phyloP scores from a whole-genome alignment of 1,140 invertebrate species.

The Rhagoletis pomonella region DNA sequence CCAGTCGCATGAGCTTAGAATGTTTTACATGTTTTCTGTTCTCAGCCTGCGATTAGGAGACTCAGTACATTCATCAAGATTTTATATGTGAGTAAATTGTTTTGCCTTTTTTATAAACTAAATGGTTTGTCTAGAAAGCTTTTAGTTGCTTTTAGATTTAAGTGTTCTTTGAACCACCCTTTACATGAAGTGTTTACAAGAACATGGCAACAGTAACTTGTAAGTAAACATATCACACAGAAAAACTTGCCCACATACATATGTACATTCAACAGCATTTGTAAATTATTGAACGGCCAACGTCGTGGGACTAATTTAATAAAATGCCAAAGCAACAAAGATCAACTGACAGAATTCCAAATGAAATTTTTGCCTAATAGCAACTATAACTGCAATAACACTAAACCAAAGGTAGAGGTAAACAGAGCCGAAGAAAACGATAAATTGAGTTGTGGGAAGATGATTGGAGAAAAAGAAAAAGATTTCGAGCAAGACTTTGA shows the following conservation, averaged over 20 bases:
- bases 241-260: not conserved
- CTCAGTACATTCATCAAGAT: too few relatives aligned
- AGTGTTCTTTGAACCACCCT: not conserved
- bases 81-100: too few relatives aligned
- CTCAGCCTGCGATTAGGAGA: too few relatives aligned
- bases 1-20: too few relatives aligned
- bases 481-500: not conserved
- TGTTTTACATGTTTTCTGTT: too few relatives aligned
- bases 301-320: not conserved
- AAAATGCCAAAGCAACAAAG: not conserved
- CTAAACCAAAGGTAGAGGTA: not conserved
- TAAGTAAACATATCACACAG: too few relatives aligned
- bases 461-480: not conserved
- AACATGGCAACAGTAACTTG: too few relatives aligned
- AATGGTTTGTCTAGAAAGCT: too few relatives aligned
- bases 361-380: not conserved
- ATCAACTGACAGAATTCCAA: not conserved
- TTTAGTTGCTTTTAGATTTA: not conserved
- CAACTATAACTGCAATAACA: conserved; percentile 1
- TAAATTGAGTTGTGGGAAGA: not conserved
- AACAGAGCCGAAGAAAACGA: not conserved
- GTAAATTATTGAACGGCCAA: not conserved
- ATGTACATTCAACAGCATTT: not conserved
- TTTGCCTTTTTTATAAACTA: too few relatives aligned
- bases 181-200: not conserved